Percentiles rank a stretch among this genome's conserved stretches.
Evolutionary conservation across 2,797 vertebrate species (phyloP).

Genomic region (Silurus lanzhouensis): DNA sequence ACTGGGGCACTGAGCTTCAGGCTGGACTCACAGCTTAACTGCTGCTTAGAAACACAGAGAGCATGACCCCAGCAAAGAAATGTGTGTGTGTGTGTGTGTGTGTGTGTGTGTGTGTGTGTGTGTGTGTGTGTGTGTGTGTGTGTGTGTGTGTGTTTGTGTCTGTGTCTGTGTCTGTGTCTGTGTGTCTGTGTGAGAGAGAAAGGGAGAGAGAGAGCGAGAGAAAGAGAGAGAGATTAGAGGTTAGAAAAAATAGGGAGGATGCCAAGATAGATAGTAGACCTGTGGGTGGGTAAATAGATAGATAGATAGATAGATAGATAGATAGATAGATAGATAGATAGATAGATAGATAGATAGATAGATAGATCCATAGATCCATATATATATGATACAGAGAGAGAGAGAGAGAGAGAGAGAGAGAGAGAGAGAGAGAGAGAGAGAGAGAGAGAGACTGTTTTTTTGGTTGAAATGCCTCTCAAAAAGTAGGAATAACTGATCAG

Average conservation of each 20-base stretch:
- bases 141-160: conserved; percentile 6
- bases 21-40: conserved; percentile 42
- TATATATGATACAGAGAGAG: no score
- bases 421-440: no score
- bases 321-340: neutral
- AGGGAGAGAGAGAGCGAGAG: neutral
- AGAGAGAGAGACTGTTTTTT: no score
- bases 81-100: neutral
- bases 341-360: neutral
- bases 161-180: conserved; percentile 2
- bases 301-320: conserved; percentile 16
- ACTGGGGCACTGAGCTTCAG: conserved; percentile 41
- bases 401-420: no score
- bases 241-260: conserved; percentile 37
- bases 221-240: neutral
- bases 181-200: neutral
- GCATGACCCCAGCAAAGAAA: conserved; percentile 10
- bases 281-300: conserved; percentile 38
- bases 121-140: conserved; percentile 7
- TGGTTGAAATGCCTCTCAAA: no score
- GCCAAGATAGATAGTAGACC: conserved; percentile 32
- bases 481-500: no score
- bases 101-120: neutral
- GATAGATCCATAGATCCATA: no score
- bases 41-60: conserved; percentile 39